phyloP scores from a whole-genome alignment of 2,113 vertebrate genomes.

The Ctenodactylus gundi region DNA sequence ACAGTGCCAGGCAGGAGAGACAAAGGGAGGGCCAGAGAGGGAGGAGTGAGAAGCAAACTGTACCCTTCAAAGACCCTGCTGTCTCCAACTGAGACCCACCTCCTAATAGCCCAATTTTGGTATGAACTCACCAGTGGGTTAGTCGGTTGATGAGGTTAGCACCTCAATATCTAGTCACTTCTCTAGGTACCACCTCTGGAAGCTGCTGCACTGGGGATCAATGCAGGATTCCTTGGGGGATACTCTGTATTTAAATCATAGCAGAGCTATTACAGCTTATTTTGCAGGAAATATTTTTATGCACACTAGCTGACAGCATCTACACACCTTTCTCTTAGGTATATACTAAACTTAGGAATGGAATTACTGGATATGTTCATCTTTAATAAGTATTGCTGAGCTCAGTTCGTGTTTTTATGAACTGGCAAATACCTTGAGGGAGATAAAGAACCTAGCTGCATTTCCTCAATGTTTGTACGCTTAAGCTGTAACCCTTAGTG shows the following conservation, averaged over 20 bases:
- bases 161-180: not conserved
- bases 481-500: not conserved
- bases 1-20: not conserved
- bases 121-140: not conserved
- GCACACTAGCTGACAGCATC: not conserved
- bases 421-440: not conserved
- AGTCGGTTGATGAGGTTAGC: not conserved
- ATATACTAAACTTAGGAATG: too few relatives aligned
- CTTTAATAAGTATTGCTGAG: not conserved
- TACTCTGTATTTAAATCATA: too few relatives aligned
- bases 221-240: not conserved
- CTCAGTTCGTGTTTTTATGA: not conserved
- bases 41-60: not conserved
- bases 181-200: not conserved
- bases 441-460: not conserved
- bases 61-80: not conserved
- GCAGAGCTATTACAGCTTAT: not conserved
- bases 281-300: not conserved
- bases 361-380: not conserved
- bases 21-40: not conserved
- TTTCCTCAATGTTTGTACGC: not conserved
- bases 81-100: not conserved
- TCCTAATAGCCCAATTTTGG: not conserved
- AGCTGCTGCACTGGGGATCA: not conserved
- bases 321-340: not conserved